Evolutionary conservation across 2,113 vertebrate genomes (phyloP), one percentile per base, ranked within the genome.

Genomic region (Dipodomys spectabilis): DNA sequence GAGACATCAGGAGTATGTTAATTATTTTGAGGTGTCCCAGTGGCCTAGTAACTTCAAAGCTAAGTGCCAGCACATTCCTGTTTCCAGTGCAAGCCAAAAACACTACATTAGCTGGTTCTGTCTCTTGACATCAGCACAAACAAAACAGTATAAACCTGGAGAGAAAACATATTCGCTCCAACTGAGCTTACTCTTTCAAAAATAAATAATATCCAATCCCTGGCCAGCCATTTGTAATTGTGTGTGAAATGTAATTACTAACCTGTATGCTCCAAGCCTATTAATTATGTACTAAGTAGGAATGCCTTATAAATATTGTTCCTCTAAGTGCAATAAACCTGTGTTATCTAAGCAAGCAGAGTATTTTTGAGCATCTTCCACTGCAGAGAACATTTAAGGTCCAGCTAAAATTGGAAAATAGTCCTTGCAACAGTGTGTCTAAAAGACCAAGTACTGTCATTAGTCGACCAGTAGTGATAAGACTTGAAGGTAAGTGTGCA

Each of bases 21-120:
- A 93, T 96, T 96, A 96, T 68, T 57, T 91, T 35, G 91, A 96
- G 88, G 82, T 94, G 95, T 75, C 89, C 89, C 91, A 94, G 94
- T 95, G 74, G 94, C 94, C 92, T 86, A 94, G 78, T 96, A 78
- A 97, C 82, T 92, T 49, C 22, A 90, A 65, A 86, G 73, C 83
- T 85, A 91, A 84, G 89, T 91, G 89, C 92, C 94, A 96, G 25
- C n/a, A 27, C 53, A 80, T 32, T 60, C 80, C 90, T 96, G 87
- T 62, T 92, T 93, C 22, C 39, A 80, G 4, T 94, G 88, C 94
- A 96, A 67, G 81, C 72, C 13, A 39, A 82, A 91, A 93, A 86
- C 35, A 82, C 27, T 72, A 27, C 39, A n/a, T 86, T 86, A 73
- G 82, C 57, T 95, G 93, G 57, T 81, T 89, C 15, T 28, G 39